Conservation (phyloP, 1,140 invertebrate genomes). For the Camponotus pennsylvanicus region DNA sequence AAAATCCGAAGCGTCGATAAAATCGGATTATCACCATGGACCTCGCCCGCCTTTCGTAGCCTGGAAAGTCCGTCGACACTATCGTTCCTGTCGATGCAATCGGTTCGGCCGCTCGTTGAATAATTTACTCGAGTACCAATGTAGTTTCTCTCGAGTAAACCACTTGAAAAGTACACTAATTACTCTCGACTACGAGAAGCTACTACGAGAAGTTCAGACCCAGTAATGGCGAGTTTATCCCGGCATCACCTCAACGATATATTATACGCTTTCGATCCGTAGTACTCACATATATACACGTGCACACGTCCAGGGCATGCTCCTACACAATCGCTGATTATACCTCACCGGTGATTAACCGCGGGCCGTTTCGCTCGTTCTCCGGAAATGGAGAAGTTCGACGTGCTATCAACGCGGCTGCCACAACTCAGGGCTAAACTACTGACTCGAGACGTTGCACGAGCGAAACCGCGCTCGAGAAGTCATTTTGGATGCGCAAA, state of each 20-base stretch:
- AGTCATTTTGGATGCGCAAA: background rate
- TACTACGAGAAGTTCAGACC: constrained; percentile 14
- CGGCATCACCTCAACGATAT: constrained; percentile 31
- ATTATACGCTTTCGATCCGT: constrained; percentile 43
- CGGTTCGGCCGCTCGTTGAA: background rate
- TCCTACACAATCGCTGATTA: constrained; percentile 58
- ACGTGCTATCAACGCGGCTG: constrained; percentile 19
- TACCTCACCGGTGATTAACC: constrained; percentile 67
- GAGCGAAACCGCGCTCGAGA: background rate
- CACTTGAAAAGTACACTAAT: constrained; percentile 41
- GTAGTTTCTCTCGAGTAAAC: background rate
- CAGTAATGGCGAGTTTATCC: constrained; percentile 43
- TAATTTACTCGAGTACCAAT: constrained; percentile 24
- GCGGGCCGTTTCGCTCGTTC: constrained; percentile 22
- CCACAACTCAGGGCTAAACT: background rate
- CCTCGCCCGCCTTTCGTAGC: constrained; percentile 8
- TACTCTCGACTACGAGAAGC: constrained; percentile 9
- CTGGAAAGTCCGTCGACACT: constrained; percentile 26
- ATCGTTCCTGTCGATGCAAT: constrained; percentile 10
- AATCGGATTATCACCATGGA: constrained; percentile 51
- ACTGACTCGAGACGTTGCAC: background rate
- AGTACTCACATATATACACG: background rate
- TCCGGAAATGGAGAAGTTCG: constrained; percentile 51
- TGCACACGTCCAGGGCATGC: background rate
- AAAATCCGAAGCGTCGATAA: constrained; percentile 50